Conservation (phyloP, 2,888 invertebrate genomes). For the Drosophila mimica region DNA sequence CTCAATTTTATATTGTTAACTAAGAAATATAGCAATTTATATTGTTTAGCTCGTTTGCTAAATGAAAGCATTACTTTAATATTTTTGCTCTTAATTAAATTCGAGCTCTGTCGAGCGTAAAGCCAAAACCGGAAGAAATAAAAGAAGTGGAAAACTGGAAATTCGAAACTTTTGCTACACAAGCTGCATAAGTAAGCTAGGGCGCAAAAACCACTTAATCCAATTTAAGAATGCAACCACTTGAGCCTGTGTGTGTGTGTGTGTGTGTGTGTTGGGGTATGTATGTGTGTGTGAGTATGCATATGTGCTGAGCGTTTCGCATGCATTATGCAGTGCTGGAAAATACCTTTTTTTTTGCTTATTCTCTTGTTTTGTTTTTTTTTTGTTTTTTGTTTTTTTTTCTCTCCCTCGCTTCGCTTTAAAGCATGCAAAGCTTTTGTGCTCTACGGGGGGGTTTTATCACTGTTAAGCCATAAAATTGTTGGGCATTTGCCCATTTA, state of each 20-base stretch:
- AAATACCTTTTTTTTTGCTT: slow-evolving; percentile 25
- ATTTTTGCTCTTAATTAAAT: slow-evolving; percentile 79
- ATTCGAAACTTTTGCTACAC: slow-evolving; percentile 34
- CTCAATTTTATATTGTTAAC: slow-evolving; percentile 27
- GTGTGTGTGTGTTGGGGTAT: slow-evolving; percentile 10
- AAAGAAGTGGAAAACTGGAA: slow-evolving; percentile 21
- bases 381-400: not conserved
- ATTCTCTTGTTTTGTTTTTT: slow-evolving; percentile 2
- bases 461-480: slow-evolving; percentile 59
- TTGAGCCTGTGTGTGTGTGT: slow-evolving; percentile 58
- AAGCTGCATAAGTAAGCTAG: slow-evolving; percentile 40
- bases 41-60: slow-evolving; percentile 8
- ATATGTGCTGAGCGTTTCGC: slow-evolving; percentile 34
- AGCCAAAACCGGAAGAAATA: slow-evolving; percentile 52
- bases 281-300: slow-evolving; percentile 19
- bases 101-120: slow-evolving; percentile 64
- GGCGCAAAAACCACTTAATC: slow-evolving; percentile 74
- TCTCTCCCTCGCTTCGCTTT: slow-evolving; percentile 19
- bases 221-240: slow-evolving; percentile 81
- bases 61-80: slow-evolving; percentile 71
- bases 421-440: slow-evolving; percentile 45
- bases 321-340: slow-evolving; percentile 47
- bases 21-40: slow-evolving; percentile 17
- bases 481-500: slow-evolving; percentile 42
- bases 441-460: slow-evolving; percentile 40